Base-by-base conservation (phyloP, 2,888 invertebrate species). In the Scelioninae gen. 1 region DNA sequence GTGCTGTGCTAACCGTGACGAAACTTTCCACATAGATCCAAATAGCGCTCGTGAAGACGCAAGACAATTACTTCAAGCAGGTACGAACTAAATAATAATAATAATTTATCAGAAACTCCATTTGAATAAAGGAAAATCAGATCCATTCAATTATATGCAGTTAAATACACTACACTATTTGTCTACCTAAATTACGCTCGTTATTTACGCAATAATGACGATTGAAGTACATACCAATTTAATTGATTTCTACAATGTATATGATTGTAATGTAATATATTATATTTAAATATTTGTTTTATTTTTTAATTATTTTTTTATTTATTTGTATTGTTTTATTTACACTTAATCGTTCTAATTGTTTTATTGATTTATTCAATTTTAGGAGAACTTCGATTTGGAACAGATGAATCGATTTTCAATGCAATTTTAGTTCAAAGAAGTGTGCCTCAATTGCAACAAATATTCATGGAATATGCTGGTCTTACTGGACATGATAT, bases 331-430 rank as follows among this genome's bases (percentile, higher is more conserved):
- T n/a, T n/a, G n/a, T n/a, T n/a, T n/a, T n/a, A n/a, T n/a, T n/a
- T n/a, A n/a, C n/a, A n/a, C n/a, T n/a, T n/a, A n/a, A n/a, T n/a
- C n/a, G n/a, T n/a, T n/a, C n/a, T n/a, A n/a, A n/a, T 23, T 23
- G 23, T 23, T 23, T 23, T 4, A 23, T 23, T 23, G 2, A 23
- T 23, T 23, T 23, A 2, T 23, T 4, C 23, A 23, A 2, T 23
- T 75, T 58, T 51, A 92, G 92, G 96, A 68, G 96, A 96, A 90
- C 95, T 95, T 31, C 95, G 96, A 92, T 96, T 97, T 96, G 97
- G 98, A 62, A 98, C 98, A 0, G 97, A 98, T 89, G 98, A 98
- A 93, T 96, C 96, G 0, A 94, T 95, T 76, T 97, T 98, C 93
- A 97, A 97, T 93, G 94, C 95, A 76, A 96, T 98, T 89, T 94